These are phyloP conservation scores for Bacillus rossius DNA, from an alignment of 1,140 invertebrate species.

Conservation along the genomic window DNA sequence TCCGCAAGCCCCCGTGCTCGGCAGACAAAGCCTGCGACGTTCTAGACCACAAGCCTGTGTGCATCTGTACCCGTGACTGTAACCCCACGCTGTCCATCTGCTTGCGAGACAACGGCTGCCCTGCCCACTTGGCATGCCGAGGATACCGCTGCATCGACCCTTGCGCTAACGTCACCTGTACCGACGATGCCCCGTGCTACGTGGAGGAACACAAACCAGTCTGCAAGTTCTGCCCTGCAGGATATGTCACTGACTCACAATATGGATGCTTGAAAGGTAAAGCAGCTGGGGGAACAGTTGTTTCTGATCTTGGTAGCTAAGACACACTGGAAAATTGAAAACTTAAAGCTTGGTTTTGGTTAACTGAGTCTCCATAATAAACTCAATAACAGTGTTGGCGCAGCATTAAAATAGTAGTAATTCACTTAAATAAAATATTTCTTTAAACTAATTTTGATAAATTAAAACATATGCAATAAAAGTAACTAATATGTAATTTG, in stretches of 20 bases:
- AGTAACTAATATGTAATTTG: no score
- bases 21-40: conserved; percentile 78
- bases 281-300: conserved; percentile 23
- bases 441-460: no score
- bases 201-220: conserved; percentile 88
- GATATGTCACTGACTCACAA: conserved; percentile 81
- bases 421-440: background rate
- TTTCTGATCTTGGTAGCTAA: conserved; percentile 14
- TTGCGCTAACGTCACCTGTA: conserved; percentile 71
- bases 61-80: conserved; percentile 82
- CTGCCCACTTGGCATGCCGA: conserved; percentile 73
- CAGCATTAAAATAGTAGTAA: conserved; percentile 5
- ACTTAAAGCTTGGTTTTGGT: conserved; percentile 1
- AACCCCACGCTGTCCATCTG: conserved; percentile 81
- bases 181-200: conserved; percentile 76
- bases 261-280: conserved; percentile 95
- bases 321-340: no score
- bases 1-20: conserved; percentile 54
- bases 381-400: background rate
- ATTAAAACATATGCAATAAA: no score
- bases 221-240: conserved; percentile 90
- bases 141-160: conserved; percentile 88
- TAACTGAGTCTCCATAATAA: background rate
- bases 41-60: conserved; percentile 75
- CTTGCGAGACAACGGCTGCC: conserved; percentile 81